A percentile compares a stretch with the other conserved stretches of the same genome.
Conservation (phyloP, 1,140 invertebrate genomes). For the Apis dorsata region DNA sequence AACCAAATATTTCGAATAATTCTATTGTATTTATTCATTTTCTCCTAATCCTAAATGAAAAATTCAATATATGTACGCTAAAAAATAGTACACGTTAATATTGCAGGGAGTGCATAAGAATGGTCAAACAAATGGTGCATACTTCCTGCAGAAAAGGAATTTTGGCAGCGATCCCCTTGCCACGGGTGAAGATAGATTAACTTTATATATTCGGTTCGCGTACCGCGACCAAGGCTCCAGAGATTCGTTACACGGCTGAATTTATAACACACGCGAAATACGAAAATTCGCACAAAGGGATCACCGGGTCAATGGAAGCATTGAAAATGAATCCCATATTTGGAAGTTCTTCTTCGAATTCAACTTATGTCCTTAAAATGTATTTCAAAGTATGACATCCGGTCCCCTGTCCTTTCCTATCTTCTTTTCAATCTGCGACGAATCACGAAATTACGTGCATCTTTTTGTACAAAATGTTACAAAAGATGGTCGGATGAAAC, state of each 20-base stretch:
- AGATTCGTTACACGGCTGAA: slow-evolving; percentile 62
- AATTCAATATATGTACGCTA: no score
- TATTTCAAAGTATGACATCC: slow-evolving; percentile 16
- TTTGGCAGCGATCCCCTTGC: slow-evolving; percentile 33
- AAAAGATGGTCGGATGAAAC: not conserved
- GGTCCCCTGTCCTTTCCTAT: no score
- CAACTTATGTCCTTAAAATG: not conserved
- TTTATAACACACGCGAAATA: slow-evolving; percentile 50
- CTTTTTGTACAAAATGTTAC: not conserved
- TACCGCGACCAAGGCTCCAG: slow-evolving; percentile 45
- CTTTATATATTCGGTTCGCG: slow-evolving; percentile 54
- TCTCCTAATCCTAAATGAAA: no score
- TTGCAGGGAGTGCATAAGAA: no score
- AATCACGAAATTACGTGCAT: not conserved
- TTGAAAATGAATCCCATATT: slow-evolving; percentile 45
- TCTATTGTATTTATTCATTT: no score
- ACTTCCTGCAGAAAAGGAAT: slow-evolving; percentile 15
- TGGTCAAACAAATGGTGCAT: not conserved
- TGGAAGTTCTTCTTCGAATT: not conserved
- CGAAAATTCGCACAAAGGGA: slow-evolving; percentile 57
- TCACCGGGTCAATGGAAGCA: slow-evolving; percentile 58
- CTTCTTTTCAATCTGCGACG: not conserved
- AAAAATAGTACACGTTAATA: no score
- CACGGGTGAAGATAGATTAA: slow-evolving; percentile 39
- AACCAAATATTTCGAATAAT: no score